Evolutionary conservation across 2,113 vertebrate species (phyloP).

Genomic region (Gobiocypris rarus): DNA sequence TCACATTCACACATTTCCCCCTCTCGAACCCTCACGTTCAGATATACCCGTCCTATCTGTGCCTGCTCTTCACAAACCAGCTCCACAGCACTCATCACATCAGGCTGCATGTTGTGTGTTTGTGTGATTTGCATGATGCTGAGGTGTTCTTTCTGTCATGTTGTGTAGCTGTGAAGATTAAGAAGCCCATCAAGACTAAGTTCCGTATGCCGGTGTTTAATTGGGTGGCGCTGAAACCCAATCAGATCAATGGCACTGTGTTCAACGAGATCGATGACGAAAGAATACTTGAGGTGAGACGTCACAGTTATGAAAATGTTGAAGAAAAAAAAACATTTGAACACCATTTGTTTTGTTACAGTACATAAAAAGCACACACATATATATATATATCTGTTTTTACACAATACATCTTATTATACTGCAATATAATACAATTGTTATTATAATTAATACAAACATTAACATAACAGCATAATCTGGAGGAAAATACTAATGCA

Average conservation of each 20-base stretch:
- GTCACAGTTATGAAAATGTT: not conserved
- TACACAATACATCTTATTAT: no score
- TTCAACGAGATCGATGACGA: conserved; percentile 98
- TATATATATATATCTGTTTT: no score
- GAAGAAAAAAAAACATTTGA: not conserved
- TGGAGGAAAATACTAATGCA: no score
- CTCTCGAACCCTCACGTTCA: not conserved
- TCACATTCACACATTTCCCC: not conserved
- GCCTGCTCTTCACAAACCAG: not conserved
- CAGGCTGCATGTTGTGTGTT: conserved; percentile 10
- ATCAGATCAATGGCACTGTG: conserved; percentile 97
- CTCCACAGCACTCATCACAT: not conserved
- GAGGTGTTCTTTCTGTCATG: conserved; percentile 11
- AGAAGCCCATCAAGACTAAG: conserved; percentile 98
- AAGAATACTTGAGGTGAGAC: conserved; percentile 87
- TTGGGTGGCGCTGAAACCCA: conserved; percentile 96
- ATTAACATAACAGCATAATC: no score
- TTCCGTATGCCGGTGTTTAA: conserved; percentile 97
- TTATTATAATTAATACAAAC: no score
- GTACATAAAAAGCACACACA: no score
- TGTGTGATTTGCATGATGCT: not conserved
- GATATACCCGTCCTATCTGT: not conserved
- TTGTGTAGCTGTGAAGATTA: conserved; percentile 91
- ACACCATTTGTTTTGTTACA: no score
- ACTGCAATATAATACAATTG: no score